Conservation (phyloP, 2,797 vertebrate genomes). For the Brachymystax lenok region DNA sequence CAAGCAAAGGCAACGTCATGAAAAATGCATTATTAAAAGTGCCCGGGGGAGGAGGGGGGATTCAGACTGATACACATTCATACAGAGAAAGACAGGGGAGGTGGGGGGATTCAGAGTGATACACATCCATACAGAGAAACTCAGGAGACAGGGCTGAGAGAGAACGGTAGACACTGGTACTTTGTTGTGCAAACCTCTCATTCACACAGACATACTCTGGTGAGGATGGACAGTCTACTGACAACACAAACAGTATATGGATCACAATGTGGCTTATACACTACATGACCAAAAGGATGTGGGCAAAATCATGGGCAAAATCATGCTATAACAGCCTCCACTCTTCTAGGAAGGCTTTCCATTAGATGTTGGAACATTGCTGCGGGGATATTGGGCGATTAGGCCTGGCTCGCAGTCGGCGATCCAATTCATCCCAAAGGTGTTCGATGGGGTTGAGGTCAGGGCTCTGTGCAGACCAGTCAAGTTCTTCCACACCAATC, state of each 20-base stretch:
- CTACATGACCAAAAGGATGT: too few species aligned
- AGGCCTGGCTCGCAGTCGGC: too few species aligned
- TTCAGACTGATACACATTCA: not conserved
- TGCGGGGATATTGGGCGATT: too few species aligned
- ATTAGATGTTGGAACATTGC: too few species aligned
- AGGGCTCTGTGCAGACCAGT: too few species aligned
- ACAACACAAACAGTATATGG: not conserved
- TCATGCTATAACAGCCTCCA: too few species aligned
- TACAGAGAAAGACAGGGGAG: not conserved
- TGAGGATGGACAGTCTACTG: constrained; percentile 1
- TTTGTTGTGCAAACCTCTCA: not conserved
- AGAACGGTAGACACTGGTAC: not conserved
- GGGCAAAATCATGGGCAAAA: too few species aligned
- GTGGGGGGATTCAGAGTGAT: not conserved
- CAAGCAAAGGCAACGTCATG: constrained; percentile 14
- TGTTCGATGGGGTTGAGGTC: too few species aligned
- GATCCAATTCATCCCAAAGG: too few species aligned
- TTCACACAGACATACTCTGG: not conserved
- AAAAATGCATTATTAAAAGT: constrained; percentile 19
- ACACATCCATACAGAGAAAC: not conserved
- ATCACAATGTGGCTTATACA: not conserved
- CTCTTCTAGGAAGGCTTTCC: too few species aligned
- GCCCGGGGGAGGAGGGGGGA: not conserved
- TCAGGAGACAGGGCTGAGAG: not conserved
- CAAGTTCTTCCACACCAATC: too few species aligned